Base-by-base conservation (phyloP, 2,888 invertebrate genomes). In the Phyllotreta cruciferae region DNA sequence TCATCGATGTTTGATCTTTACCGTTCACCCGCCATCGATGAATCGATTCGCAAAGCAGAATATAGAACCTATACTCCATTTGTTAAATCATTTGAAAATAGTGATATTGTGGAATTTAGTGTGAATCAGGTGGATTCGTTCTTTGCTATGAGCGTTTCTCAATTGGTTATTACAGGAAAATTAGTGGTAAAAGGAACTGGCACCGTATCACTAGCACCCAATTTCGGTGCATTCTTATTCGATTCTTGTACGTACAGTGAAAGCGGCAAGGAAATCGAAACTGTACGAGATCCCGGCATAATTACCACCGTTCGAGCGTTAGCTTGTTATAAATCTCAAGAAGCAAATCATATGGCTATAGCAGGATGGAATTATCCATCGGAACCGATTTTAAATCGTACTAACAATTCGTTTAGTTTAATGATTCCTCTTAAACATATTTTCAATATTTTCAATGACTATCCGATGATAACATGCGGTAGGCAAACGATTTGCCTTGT, bases 21-120 rank as follows among this genome's bases (percentile, higher is more conserved):
- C 24, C 24, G 24, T 24, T 24, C 24, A 24, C 24, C 24, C 24
- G 4, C n/a, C n/a, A n/a, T n/a, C 24, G 24, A 24, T 24, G 24
- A 24, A 4, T 55, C 53, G 41, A 56, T 70, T 38, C 36, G 37
- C 11, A 44, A 56, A 54, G 53, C 53, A 13, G 66, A 68, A 61
- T 45, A 39, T 44, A 61, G 66, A 38, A 65, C 66, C 3, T 70
- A 71, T 36, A 41, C 60, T 34, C 62, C 69, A 3, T 66, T 50
- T 35, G 56, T 61, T 1, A 65, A 75, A 74, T 70, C 65, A 8
- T 69, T 69, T 54, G 41, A 66, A 9, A 57, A 66, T 34, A 68
- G 47, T 52, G 71, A 71, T 62, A 60, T 53, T 13, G 60, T 71
- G 4, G 64, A 67, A 47, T 67, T 71, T 44, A 56, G 9, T 4